phyloP scores from a whole-genome alignment of 35 echinoderm and acorn worm genomes.

The Apostichopus parvimensis region DNA sequence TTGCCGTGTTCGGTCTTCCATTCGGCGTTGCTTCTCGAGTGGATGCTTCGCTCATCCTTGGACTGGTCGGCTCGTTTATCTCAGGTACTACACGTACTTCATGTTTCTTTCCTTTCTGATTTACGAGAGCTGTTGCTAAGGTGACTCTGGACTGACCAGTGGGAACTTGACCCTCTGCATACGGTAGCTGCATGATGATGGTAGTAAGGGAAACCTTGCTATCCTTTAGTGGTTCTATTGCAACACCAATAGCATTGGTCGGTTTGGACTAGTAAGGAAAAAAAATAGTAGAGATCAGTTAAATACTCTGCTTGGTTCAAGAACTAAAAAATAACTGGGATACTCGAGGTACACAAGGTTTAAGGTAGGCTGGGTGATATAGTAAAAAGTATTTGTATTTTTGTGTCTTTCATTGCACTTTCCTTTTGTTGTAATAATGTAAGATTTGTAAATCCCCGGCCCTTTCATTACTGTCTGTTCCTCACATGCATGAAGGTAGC shows the following conservation, averaged over 20 bases:
- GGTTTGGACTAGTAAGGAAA: slow-evolving; percentile 45
- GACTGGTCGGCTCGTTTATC: not conserved
- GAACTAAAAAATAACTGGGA: not conserved
- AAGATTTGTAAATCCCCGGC: no score
- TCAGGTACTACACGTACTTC: not conserved
- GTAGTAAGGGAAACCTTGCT: slow-evolving; percentile 51
- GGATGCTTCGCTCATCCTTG: not conserved
- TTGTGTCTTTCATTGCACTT: no score
- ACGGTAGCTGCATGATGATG: slow-evolving; percentile 57
- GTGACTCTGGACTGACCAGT: slow-evolving; percentile 39
- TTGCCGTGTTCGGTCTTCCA: slow-evolving; percentile 40
- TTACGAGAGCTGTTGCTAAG: slow-evolving; percentile 50
- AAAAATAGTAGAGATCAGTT: not conserved
- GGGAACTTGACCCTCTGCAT: slow-evolving; percentile 27
- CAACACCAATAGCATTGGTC: slow-evolving; percentile 34
- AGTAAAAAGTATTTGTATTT: no score
- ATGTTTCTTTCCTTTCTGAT: slow-evolving; percentile 51
- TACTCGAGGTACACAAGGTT: not conserved
- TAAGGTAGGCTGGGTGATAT: no score
- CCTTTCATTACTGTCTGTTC: no score
- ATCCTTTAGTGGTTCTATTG: slow-evolving; percentile 50
- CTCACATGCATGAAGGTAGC: not conserved
- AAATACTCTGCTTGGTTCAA: not conserved
- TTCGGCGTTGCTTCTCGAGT: not conserved
- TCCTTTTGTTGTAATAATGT: no score